Conservation (phyloP, 2,888 invertebrate species). For the Carpatolechia fugitivella region DNA sequence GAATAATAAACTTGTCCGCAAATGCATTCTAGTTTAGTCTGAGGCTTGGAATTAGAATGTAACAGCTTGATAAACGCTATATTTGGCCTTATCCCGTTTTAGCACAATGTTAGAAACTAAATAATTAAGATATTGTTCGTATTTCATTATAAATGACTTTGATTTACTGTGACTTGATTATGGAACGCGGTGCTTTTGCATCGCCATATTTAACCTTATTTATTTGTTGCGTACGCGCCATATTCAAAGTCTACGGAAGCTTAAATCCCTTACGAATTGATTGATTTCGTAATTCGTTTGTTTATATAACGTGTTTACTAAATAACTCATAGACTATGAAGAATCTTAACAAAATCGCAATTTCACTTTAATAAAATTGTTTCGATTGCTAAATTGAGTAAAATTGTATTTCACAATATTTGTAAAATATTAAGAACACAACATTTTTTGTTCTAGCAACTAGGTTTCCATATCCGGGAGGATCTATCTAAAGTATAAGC, state of each 20-base stretch:
- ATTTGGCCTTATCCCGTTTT: slow-evolving; percentile 7
- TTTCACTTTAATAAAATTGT: too few species aligned
- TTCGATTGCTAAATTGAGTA: too few species aligned
- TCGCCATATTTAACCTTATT: background rate
- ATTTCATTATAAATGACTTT: slow-evolving; percentile 20
- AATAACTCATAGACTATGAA: too few species aligned
- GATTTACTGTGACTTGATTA: slow-evolving; percentile 20
- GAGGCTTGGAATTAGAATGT: background rate
- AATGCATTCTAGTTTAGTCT: background rate
- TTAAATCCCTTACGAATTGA: too few species aligned
- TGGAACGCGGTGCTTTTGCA: background rate
- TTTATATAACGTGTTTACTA: too few species aligned
- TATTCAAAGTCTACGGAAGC: background rate
- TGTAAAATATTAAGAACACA: too few species aligned
- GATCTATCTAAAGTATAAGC: too few species aligned
- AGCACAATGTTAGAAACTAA: slow-evolving; percentile 16
- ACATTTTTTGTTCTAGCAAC: too few species aligned
- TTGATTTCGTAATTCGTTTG: too few species aligned
- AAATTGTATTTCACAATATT: too few species aligned
- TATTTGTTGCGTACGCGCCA: background rate
- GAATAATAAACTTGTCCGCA: background rate
- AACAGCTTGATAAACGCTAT: background rate
- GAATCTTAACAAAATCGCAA: too few species aligned
- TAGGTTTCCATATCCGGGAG: too few species aligned
- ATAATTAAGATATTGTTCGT: slow-evolving; percentile 28